phyloP scores from a whole-genome alignment of 2,888 invertebrate species.

The Hirtodrosophila duncani region DNA sequence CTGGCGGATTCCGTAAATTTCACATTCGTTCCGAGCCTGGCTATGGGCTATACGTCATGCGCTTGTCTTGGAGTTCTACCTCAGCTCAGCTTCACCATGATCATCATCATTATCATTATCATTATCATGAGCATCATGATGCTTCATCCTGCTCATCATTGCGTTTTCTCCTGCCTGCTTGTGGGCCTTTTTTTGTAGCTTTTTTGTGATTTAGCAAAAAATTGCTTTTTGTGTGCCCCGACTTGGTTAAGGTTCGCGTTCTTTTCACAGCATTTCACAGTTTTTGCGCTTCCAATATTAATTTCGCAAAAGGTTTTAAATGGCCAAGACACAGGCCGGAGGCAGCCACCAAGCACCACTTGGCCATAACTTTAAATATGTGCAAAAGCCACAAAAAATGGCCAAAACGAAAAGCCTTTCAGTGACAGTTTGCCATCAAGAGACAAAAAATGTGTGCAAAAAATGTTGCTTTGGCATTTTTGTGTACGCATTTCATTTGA shows the following conservation, averaged over 20 bases:
- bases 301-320: slow-evolving; percentile 71
- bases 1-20: slow-evolving; percentile 69
- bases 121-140: slow-evolving; percentile 47
- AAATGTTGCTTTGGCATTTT: slow-evolving; percentile 61
- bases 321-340: slow-evolving; percentile 53
- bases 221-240: slow-evolving; percentile 51
- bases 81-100: slow-evolving; percentile 3
- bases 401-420: slow-evolving; percentile 36
- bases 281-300: slow-evolving; percentile 66
- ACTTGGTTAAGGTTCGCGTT: slow-evolving; percentile 53
- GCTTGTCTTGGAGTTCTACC: slow-evolving; percentile 57
- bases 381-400: slow-evolving; percentile 12
- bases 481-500: slow-evolving; percentile 54
- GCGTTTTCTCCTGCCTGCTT: no score
- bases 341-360: slow-evolving; percentile 34
- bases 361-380: slow-evolving; percentile 64
- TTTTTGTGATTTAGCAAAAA: slow-evolving; percentile 49
- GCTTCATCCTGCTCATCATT: slow-evolving; percentile 36
- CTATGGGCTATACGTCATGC: slow-evolving; percentile 75
- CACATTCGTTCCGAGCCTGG: slow-evolving; percentile 60
- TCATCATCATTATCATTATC: slow-evolving; percentile 22
- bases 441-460: slow-evolving; percentile 28
- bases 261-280: slow-evolving; percentile 70
- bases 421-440: slow-evolving; percentile 49
- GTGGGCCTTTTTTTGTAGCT: slow-evolving; percentile 29